phyloP scores from a whole-genome alignment of 2,113 vertebrate genomes.

The Poeciliopsis turrubarensis region DNA sequence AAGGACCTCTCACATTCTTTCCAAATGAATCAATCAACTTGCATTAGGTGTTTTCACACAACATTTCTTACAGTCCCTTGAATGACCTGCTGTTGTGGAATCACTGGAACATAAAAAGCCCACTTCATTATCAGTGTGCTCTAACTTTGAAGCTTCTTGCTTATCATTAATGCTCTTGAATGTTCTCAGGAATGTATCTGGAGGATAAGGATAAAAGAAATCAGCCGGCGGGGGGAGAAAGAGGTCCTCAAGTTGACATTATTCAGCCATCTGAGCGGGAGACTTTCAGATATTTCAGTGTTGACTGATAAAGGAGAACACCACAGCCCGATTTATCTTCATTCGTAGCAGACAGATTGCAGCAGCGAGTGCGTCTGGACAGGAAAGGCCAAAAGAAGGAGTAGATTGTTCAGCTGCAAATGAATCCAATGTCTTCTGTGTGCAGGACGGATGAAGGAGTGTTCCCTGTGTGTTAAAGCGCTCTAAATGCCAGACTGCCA shows the following conservation, averaged over 20 bases:
- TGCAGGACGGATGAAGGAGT: conserved; percentile 65
- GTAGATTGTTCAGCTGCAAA: conserved; percentile 74
- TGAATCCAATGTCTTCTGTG: conserved; percentile 61
- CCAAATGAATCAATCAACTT: conserved; percentile 14
- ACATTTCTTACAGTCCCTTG: conserved; percentile 1
- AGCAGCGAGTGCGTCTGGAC: conserved; percentile 73
- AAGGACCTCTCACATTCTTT: conserved; percentile 16
- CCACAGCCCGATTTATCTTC: conserved; percentile 81
- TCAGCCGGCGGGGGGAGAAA: conserved; percentile 23
- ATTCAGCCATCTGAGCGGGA: conserved; percentile 78
- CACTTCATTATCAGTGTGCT: conserved; percentile 15
- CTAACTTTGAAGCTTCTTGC: conserved; percentile 37
- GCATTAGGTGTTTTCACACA: conserved; percentile 22
- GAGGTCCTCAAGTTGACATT: conserved; percentile 72
- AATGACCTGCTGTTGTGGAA: neutral
- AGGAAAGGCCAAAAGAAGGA: conserved; percentile 75
- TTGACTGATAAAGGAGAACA: conserved; percentile 79
- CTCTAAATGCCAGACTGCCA: conserved; percentile 70
- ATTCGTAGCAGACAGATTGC: conserved; percentile 68
- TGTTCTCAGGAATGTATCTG: conserved; percentile 56
- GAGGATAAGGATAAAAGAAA: conserved; percentile 61
- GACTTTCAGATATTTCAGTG: conserved; percentile 68
- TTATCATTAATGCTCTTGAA: conserved; percentile 53
- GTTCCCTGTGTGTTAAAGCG: conserved; percentile 63
- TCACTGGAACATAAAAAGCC: conserved; percentile 20